Evolutionary conservation across 2,797 vertebrate genomes (phyloP), one percentile per base, ranked within the genome.

Genomic region (Crossoptilon crossoptilon): DNA sequence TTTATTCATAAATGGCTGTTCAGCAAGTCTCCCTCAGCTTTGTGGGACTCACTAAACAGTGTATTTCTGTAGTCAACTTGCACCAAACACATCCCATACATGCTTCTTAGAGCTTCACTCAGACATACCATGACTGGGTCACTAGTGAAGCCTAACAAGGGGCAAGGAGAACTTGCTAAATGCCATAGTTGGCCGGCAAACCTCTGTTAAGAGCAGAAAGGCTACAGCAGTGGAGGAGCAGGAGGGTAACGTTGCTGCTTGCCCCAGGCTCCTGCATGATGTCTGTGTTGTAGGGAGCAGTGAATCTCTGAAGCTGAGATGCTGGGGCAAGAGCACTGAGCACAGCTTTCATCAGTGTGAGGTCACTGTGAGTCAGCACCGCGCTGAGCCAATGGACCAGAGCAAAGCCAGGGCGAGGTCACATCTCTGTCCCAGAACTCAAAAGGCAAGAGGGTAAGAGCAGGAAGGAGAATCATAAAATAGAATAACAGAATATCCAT

Each of bases 1-100:
- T 86, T 86, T 96, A 74, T 89, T 93, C 73, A 84, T 58, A 93
- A 95, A 79, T 91, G 56, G 60, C 67, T 86, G 56, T 60, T 94
- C 43, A 56, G 35, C 16, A 18, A 60, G 29, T n/a, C 35, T 84
- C 60, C 24, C 22, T 89, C 46, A 5, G 31, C 59, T 87, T 55
- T 68, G 14, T 70, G 17, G 18, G 83, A 68, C 31, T 89, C 84
- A 86, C 18, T 66, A 49, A 80, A 37, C 5, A 1, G 0, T 29
- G 2, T 27, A 53, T 81, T 91, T 85, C 64, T 81, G 59, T 9
- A 6, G 44, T 9, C 37, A 49, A 0, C 22, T 84, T 5, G 3
- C 24, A 63, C 19, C 21, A 29, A 48, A 64, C 0, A 0, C 14
- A 23, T 16, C 55, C 39, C 9, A 2, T 15, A 13, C 16, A 49